Conservation (phyloP, 1,140 invertebrate species). For the Eufriesea mexicana region DNA sequence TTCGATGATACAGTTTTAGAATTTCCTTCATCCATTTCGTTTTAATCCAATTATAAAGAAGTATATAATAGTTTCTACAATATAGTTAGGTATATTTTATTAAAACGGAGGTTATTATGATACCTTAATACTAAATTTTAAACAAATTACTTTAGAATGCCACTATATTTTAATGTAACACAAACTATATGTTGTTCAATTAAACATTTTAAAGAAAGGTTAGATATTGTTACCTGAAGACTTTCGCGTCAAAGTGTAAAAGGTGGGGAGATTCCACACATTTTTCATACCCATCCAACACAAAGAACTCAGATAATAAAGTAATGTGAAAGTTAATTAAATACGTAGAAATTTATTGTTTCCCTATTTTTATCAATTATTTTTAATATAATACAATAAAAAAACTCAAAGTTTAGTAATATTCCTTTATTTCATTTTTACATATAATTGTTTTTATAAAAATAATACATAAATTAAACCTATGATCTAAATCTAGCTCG, state of each 20-base stretch:
- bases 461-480: background rate
- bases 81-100: background rate
- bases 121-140: background rate
- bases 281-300: background rate
- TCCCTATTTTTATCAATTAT: background rate
- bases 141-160: background rate
- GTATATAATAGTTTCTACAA: conserved; percentile 12
- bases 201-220: conserved; percentile 18
- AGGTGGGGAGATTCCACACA: conserved; percentile 16
- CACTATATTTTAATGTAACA: background rate
- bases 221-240: conserved; percentile 29
- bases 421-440: background rate
- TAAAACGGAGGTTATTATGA: background rate
- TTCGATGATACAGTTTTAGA: conserved; percentile 58
- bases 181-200: background rate
- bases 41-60: background rate
- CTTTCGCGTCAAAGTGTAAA: background rate
- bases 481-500: background rate
- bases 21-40: conserved; percentile 64
- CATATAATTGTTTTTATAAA: conserved; percentile 7
- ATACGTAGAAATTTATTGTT: background rate
- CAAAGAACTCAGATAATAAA: background rate
- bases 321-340: background rate
- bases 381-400: background rate
- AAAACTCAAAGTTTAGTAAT: background rate